Conservation (phyloP, 1,140 invertebrate species). For the Zaprionus ghesquierei region DNA sequence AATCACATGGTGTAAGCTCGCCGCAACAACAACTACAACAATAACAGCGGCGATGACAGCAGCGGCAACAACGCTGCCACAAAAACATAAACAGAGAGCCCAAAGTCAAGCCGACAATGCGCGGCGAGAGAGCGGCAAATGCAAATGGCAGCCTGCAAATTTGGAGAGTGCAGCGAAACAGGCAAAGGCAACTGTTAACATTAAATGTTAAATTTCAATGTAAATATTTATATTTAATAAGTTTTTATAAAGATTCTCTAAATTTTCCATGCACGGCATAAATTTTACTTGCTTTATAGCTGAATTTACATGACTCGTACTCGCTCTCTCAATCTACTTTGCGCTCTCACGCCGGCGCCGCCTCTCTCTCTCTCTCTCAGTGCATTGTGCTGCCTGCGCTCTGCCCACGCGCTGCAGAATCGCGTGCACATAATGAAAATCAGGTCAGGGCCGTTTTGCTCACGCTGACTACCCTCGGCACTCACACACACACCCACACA, state of each 20-base stretch:
- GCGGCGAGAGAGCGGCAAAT: conserved; percentile 27
- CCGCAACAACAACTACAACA: conserved; percentile 45
- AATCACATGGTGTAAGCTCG: conserved; percentile 75
- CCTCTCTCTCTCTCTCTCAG: conserved; percentile 17
- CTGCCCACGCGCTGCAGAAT: conserved; percentile 75
- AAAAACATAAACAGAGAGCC: conserved; percentile 81
- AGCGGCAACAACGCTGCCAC: conserved; percentile 40
- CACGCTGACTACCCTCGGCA: conserved; percentile 48
- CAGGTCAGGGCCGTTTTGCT: conserved; percentile 82
- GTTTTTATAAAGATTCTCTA: too few relatives aligned
- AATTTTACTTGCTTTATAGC: neutral
- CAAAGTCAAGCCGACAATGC: conserved; percentile 42
- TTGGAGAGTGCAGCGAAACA: neutral
- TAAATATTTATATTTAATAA: neutral
- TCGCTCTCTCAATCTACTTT: neutral
- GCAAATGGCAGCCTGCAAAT: conserved; percentile 7
- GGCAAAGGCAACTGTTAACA: neutral
- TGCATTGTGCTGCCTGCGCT: conserved; percentile 30
- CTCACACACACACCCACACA: conserved; percentile 15
- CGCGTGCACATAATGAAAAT: conserved; percentile 69
- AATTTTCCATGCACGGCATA: neutral
- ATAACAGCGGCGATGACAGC: conserved; percentile 35
- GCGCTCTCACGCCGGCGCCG: conserved; percentile 60
- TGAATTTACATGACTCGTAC: too few relatives aligned
- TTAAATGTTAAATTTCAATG: neutral